These are phyloP conservation scores for Apis mellifera DNA, from an alignment of 1,140 invertebrate genomes.

Conservation along the genomic window DNA sequence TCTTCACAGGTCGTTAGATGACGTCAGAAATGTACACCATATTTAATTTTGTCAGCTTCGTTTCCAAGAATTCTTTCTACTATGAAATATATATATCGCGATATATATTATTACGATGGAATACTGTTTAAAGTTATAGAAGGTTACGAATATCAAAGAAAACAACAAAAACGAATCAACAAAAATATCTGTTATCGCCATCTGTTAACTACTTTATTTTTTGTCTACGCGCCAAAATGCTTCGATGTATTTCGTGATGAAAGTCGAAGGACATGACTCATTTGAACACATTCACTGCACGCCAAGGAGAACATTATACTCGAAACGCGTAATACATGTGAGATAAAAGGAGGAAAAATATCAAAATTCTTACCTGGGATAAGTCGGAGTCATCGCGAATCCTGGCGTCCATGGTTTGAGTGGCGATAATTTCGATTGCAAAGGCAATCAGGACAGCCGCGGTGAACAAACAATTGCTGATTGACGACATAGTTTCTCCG, in stretches of 20 bases:
- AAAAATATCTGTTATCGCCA: not conserved
- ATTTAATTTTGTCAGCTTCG: not conserved
- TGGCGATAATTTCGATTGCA: slow-evolving; percentile 54
- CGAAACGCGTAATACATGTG: not conserved
- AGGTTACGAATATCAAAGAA: not conserved
- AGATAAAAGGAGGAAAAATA: not conserved
- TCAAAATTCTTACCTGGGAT: slow-evolving; percentile 72
- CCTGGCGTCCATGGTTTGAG: slow-evolving; percentile 73
- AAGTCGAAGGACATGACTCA: slow-evolving; percentile 41
- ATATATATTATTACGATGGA: not conserved
- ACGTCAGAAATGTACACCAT: not conserved
- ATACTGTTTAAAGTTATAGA: not conserved
- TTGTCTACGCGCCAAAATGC: not conserved
- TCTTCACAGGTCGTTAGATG: not conserved
- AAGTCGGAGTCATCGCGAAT: slow-evolving; percentile 77
- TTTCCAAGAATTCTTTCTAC: not conserved
- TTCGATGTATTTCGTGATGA: not conserved
- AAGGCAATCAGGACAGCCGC: slow-evolving; percentile 44
- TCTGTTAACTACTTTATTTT: not conserved
- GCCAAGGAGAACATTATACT: not conserved
- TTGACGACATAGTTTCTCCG: slow-evolving; percentile 34
- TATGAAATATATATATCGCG: not conserved
- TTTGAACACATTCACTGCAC: slow-evolving; percentile 13
- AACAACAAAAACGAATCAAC: not conserved
- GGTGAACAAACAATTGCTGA: slow-evolving; percentile 19